Base-by-base conservation (phyloP, 2,113 vertebrate species). In the Ceratotherium simum region DNA sequence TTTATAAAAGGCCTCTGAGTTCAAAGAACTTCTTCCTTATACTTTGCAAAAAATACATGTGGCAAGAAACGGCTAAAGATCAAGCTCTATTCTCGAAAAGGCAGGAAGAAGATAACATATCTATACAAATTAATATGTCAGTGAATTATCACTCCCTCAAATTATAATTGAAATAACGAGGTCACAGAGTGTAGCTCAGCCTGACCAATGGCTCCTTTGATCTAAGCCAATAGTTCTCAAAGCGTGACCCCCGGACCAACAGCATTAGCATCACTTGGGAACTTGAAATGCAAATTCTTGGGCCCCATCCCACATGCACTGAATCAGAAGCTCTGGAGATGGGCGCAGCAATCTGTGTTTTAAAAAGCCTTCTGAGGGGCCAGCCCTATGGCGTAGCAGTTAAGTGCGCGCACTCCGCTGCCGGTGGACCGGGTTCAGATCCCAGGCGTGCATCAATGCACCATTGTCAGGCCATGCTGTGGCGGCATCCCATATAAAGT, bases 11-110 rank as follows among this genome's bases (percentile, higher is more conserved):
- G 7, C 5, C 29, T 5, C 39, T 69, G 73, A 72, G 25, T 42
- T 90, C 58, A 62, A 95, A 56, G 6, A 64, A 64, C 21, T 89
- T 95, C n/a, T 78, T 27, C 12, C 18, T n/a, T 58, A 42, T 14
- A 69, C 13, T 72, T 72, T 51, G 13, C 6, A 88, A 85, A 75
- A 86, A 56, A 67, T 29, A 31, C 4, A 76, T 16, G 25, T 65
- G 46, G 29, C 17, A 84, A 97, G 73, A 95, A 81, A 80, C 65
- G 33, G 12, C 31, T 46, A 94, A 94, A 91, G n/a, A 23, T 81
- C 8, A 90, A 80, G 11, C 36, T 81, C 5, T 72, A 1, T 54
- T 64, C 9, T 86, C 80, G 39, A 70, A 89, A 91, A 95, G 11
- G 2, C 25, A 90, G 14, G 42, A 39, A 78, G 42, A 7, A 91